These are phyloP conservation scores for Leptinotarsa undecemlineata DNA, from an alignment of 1,140 invertebrate genomes.

Conservation along the genomic window DNA sequence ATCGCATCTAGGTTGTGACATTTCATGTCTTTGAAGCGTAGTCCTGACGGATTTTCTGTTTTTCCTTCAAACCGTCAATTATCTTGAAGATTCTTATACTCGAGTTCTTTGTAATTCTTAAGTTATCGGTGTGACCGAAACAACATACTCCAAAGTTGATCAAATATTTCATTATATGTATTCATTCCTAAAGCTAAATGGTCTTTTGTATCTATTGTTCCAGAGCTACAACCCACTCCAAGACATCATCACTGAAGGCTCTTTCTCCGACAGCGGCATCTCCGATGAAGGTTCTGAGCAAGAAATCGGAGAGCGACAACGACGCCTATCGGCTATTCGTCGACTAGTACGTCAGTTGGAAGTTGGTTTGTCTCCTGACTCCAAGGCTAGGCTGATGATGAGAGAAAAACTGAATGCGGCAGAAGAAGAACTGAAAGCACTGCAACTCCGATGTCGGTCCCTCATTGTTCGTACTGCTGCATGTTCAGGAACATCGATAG, in stretches of 20 bases:
- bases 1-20: too few species aligned
- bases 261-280: constrained; percentile 74
- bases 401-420: constrained; percentile 73
- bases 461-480: constrained; percentile 70
- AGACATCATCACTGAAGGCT: constrained; percentile 59
- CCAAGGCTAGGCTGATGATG: constrained; percentile 65
- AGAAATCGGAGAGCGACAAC: constrained; percentile 72
- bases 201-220: constrained; percentile 17
- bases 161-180: too few species aligned
- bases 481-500: constrained; percentile 48
- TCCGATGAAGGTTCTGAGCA: constrained; percentile 78
- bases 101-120: too few species aligned
- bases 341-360: constrained; percentile 70
- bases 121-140: too few species aligned
- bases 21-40: too few species aligned
- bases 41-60: too few species aligned
- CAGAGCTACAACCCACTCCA: constrained; percentile 40
- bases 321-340: constrained; percentile 67
- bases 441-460: constrained; percentile 79
- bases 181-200: too few species aligned
- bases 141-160: too few species aligned
- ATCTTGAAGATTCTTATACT: too few species aligned
- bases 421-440: constrained; percentile 75
- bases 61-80: too few species aligned
- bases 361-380: constrained; percentile 66